phyloP scores from a whole-genome alignment of 2,888 invertebrate genomes.

The Leucophenga maculata region DNA sequence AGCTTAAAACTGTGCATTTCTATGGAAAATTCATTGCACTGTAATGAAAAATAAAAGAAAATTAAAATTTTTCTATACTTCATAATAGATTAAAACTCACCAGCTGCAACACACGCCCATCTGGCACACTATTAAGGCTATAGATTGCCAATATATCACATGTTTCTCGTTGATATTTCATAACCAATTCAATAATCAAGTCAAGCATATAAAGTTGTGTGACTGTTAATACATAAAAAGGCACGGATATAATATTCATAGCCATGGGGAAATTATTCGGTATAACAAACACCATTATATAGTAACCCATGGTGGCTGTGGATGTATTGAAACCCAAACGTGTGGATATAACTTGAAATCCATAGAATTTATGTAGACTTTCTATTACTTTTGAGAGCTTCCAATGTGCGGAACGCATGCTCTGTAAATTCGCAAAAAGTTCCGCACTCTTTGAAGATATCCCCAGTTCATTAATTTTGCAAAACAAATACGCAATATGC shows the following conservation, averaged over 20 bases:
- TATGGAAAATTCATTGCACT: background rate
- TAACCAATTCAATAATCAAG: background rate
- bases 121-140: background rate
- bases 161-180: background rate
- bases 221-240: background rate
- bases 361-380: background rate
- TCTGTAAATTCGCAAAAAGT: background rate
- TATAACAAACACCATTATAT: background rate
- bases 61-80: no score
- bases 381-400: background rate
- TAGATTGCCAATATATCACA: background rate
- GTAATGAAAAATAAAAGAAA: background rate
- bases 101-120: no score
- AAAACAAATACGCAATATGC: background rate
- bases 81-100: background rate
- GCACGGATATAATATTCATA: background rate
- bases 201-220: background rate
- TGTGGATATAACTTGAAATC: background rate
- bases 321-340: background rate
- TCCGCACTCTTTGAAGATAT: background rate
- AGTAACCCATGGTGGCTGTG: background rate
- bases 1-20: background rate
- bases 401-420: constrained; percentile 2
- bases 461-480: background rate
- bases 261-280: background rate